These are phyloP conservation scores for Trissolcus japonicus DNA, from an alignment of 2,888 invertebrate genomes.

Conservation along the genomic window DNA sequence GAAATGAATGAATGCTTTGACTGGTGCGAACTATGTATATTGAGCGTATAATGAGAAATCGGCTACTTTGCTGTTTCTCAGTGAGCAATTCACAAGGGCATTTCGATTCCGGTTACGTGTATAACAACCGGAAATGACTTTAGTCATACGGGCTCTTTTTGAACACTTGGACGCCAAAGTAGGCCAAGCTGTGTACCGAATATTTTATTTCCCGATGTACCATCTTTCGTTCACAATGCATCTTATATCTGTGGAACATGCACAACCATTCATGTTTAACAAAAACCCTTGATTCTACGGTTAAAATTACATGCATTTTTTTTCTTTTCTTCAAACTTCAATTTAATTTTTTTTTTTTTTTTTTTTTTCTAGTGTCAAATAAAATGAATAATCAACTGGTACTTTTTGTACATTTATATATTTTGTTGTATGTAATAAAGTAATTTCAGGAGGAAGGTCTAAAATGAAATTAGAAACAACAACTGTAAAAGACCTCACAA, in stretches of 20 bases:
- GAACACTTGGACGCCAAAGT: slow-evolving; percentile 51
- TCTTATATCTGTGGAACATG: slow-evolving; percentile 48
- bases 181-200: slow-evolving; percentile 53
- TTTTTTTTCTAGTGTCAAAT: not conserved
- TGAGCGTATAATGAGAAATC: slow-evolving; percentile 17
- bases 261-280: slow-evolving; percentile 44
- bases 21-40: too few relatives aligned
- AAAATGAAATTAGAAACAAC: too few relatives aligned
- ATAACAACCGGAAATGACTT: slow-evolving; percentile 32
- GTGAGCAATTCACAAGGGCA: slow-evolving; percentile 44
- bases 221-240: slow-evolving; percentile 51
- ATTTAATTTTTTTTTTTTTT: slow-evolving; percentile 2
- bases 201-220: slow-evolving; percentile 53
- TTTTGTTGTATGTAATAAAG: not conserved
- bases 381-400: not conserved
- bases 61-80: slow-evolving; percentile 42
- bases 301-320: slow-evolving; percentile 37
- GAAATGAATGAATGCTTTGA: too few relatives aligned
- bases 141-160: slow-evolving; percentile 54
- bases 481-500: too few relatives aligned
- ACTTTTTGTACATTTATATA: not conserved
- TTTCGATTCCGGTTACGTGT: slow-evolving; percentile 50
- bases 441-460: too few relatives aligned
- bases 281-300: slow-evolving; percentile 38
- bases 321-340: slow-evolving; percentile 11